Conservation (phyloP, 2,113 vertebrate species). For the Anoura caudifer region DNA sequence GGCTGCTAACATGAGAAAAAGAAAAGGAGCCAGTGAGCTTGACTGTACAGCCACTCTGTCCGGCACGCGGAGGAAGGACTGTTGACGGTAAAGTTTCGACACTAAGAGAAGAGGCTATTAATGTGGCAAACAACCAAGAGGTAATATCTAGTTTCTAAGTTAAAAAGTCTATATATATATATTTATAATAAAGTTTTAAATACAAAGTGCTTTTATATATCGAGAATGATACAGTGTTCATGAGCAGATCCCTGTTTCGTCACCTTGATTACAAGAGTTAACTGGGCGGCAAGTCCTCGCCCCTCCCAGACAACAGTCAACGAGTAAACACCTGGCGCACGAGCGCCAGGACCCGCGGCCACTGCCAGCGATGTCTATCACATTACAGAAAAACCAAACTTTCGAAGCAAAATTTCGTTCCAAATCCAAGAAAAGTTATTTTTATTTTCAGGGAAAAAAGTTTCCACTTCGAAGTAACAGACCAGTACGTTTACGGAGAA, state of each 20-base stretch:
- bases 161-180: slow-evolving; percentile 79
- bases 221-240: slow-evolving; percentile 84
- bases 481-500: slow-evolving; percentile 45
- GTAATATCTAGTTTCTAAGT: slow-evolving; percentile 80
- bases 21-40: not conserved
- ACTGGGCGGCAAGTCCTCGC: slow-evolving; percentile 40
- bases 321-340: slow-evolving; percentile 56
- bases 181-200: slow-evolving; percentile 79
- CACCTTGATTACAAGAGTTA: slow-evolving; percentile 75
- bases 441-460: slow-evolving; percentile 58
- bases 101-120: slow-evolving; percentile 74
- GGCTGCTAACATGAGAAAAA: not conserved
- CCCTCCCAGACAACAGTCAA: slow-evolving; percentile 55
- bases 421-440: slow-evolving; percentile 59
- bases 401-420: slow-evolving; percentile 71
- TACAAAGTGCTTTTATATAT: slow-evolving; percentile 87
- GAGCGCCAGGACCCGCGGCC: slow-evolving; percentile 48
- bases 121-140: slow-evolving; percentile 80
- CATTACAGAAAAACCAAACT: slow-evolving; percentile 66
- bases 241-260: slow-evolving; percentile 82
- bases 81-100: slow-evolving; percentile 47
- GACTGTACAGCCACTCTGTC: slow-evolving; percentile 32
- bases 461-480: slow-evolving; percentile 60
- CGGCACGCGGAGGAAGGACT: slow-evolving; percentile 70
- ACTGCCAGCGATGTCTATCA: slow-evolving; percentile 76